Percentiles rank a stretch among this genome's conserved stretches.
These are phyloP conservation scores for Romanogobio albipinnatus DNA, from an alignment of 2,113 vertebrate genomes.

Conservation along the genomic window DNA sequence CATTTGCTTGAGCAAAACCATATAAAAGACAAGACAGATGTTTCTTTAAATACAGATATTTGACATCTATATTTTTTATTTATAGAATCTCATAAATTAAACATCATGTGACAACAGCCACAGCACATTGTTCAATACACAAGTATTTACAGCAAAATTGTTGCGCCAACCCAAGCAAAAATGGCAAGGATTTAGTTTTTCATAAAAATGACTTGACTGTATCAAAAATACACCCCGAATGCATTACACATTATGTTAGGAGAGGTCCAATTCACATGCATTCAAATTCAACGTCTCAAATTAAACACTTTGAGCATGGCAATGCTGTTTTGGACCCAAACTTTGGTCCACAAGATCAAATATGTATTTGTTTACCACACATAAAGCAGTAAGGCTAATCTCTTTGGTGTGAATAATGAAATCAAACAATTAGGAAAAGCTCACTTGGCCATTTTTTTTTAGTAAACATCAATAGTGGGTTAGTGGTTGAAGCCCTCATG, in stretches of 20 bases:
- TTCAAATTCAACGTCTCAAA: not conserved
- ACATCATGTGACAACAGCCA: constrained; percentile 60
- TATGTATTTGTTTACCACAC: not conserved
- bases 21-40: constrained; percentile 22
- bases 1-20: not conserved
- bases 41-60: constrained; percentile 15
- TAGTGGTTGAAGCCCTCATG: not conserved
- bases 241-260: not conserved
- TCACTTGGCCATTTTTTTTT: not conserved
- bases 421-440: not conserved
- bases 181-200: constrained; percentile 51
- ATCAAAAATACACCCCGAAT: not conserved
- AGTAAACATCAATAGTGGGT: constrained; percentile 4
- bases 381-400: not conserved
- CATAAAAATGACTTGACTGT: not conserved
- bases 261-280: not conserved
- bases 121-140: constrained; percentile 62
- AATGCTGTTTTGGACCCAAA: not conserved
- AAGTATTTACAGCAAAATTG: constrained; percentile 59
- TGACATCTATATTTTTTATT: constrained; percentile 29
- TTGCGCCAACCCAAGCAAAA: constrained; percentile 52
- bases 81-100: constrained; percentile 48
- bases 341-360: not conserved
- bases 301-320: not conserved
- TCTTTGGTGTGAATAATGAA: constrained; percentile 9